Conservation (phyloP, 2,113 vertebrate genomes). For the Solea solea region DNA sequence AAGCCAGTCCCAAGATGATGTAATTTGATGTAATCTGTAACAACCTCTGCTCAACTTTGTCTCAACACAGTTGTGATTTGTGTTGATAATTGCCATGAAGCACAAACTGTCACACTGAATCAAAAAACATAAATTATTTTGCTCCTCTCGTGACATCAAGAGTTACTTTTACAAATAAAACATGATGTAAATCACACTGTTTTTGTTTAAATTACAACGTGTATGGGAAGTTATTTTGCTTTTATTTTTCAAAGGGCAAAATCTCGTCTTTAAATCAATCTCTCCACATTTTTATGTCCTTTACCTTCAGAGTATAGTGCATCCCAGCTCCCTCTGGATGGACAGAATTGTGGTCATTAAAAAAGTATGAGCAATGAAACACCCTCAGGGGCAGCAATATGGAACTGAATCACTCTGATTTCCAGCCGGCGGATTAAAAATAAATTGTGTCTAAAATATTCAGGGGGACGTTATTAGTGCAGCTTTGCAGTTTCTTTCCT, state of each 20-base stretch:
- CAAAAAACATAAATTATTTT: neutral
- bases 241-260: neutral
- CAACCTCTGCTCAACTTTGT: neutral
- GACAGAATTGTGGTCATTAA: conserved; percentile 76
- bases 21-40: conserved; percentile 20
- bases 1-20: conserved; percentile 25
- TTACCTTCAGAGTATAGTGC: conserved; percentile 27
- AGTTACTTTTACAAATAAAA: neutral
- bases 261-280: conserved; percentile 19
- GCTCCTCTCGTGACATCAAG: neutral
- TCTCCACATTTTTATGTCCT: conserved; percentile 11
- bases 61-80: neutral
- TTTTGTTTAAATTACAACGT: neutral
- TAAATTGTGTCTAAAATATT: conserved; percentile 84
- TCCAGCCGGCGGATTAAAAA: conserved; percentile 78
- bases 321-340: conserved; percentile 41
- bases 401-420: conserved; percentile 77
- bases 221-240: neutral
- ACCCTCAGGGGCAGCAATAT: conserved; percentile 72
- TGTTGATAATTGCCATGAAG: neutral
- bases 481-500: conserved; percentile 66
- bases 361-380: conserved; percentile 73
- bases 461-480: conserved; percentile 72
- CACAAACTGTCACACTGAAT: neutral
- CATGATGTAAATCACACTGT: too few species aligned